Evolutionary conservation across 2,888 invertebrate genomes (phyloP).

Genomic region (Sympetrum striolatum): DNA sequence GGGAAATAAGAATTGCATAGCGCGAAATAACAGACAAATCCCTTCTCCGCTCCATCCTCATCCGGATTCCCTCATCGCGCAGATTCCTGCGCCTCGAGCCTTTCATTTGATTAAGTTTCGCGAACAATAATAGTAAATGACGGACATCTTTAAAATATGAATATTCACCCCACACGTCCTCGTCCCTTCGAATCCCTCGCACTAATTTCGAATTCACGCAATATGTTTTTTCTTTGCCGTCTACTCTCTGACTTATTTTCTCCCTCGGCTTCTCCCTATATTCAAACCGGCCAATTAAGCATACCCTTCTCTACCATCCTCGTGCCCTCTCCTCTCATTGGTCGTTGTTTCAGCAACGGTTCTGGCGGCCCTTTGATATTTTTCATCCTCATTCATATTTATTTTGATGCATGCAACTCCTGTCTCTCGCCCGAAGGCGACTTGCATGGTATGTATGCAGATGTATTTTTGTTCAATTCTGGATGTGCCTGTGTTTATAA

Average conservation of each 20-base stretch:
- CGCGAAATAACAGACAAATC: background rate
- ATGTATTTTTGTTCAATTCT: no score
- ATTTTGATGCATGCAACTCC: background rate
- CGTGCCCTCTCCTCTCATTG: background rate
- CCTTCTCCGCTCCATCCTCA: background rate
- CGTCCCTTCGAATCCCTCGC: background rate
- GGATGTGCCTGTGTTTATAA: no score
- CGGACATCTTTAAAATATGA: slow-evolving; percentile 29
- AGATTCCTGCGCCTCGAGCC: background rate
- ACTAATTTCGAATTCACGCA: background rate
- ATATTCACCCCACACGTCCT: slow-evolving; percentile 7
- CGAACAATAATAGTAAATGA: slow-evolving; percentile 8
- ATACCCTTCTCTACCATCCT: background rate
- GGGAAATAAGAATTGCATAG: slow-evolving; percentile 21
- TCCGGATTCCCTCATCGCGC: background rate
- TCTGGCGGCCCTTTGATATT: background rate
- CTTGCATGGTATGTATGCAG: no score
- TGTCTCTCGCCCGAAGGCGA: background rate
- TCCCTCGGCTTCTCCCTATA: background rate
- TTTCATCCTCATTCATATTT: background rate
- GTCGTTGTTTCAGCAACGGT: background rate
- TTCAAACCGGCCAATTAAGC: background rate
- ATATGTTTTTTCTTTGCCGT: background rate
- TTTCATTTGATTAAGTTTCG: background rate
- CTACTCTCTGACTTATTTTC: background rate